Evolutionary conservation across 1,140 invertebrate species (phyloP).

Genomic region (Anastrepha ludens): DNA sequence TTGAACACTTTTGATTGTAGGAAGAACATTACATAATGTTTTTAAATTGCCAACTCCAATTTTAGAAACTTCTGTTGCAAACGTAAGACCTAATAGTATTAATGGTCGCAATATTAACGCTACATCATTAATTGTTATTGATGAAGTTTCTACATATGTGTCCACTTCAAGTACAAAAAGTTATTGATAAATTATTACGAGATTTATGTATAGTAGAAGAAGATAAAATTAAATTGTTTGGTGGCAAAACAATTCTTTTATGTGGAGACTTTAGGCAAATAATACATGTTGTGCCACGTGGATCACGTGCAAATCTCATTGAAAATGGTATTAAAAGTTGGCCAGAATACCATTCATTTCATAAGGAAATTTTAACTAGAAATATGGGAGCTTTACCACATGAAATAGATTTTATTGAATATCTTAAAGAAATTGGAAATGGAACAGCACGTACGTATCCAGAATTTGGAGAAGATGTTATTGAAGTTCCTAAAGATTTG

Average conservation of each 20-base stretch:
- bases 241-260: neutral
- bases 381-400: constrained; percentile 14
- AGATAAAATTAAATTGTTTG: neutral
- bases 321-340: neutral
- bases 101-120: neutral
- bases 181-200: neutral
- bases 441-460: neutral
- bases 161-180: neutral
- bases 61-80: constrained; percentile 58
- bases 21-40: constrained; percentile 63
- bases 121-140: neutral
- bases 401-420: constrained; percentile 40
- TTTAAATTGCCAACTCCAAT: constrained; percentile 63
- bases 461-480: neutral
- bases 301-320: neutral
- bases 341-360: neutral
- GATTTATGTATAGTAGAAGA: neutral
- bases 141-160: neutral
- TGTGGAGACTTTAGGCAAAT: neutral
- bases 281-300: neutral
- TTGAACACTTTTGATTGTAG: constrained; percentile 61
- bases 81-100: constrained; percentile 30
- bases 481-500: neutral
- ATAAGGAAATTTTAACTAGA: neutral
- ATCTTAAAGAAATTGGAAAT: neutral